These are phyloP conservation scores for Heliconius eleuchia DNA, from an alignment of 1,140 invertebrate genomes.

Conservation along the genomic window DNA sequence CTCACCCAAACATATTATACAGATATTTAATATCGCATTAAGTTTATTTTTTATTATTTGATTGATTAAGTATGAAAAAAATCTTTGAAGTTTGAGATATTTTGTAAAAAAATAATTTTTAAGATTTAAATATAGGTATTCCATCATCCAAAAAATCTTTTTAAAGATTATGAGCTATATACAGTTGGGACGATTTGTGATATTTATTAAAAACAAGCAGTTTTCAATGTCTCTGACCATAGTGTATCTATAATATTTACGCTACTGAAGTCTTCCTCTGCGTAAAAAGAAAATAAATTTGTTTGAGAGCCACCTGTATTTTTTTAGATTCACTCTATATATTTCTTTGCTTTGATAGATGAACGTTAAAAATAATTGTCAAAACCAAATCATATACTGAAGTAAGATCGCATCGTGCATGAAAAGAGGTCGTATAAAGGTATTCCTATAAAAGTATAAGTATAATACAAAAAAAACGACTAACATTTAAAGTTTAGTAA, in stretches of 20 bases:
- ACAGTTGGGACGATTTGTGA: no score
- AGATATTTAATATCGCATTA: not conserved
- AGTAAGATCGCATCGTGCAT: not conserved
- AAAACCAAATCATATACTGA: not conserved
- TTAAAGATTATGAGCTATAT: not conserved
- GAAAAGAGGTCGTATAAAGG: not conserved
- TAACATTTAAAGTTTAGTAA: not conserved
- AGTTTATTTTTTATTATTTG: not conserved
- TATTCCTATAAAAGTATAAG: not conserved
- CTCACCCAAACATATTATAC: slow-evolving; percentile 5
- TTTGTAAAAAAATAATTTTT: not conserved
- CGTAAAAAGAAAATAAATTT: no score
- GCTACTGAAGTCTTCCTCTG: no score
- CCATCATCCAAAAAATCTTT: not conserved
- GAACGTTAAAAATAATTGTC: no score
- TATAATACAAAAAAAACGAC: not conserved
- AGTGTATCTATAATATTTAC: no score
- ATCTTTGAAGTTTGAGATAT: not conserved
- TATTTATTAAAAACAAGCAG: no score
- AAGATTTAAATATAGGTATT: not conserved
- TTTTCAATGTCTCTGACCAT: no score
- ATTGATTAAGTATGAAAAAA: no score
- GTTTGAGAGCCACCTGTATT: no score
- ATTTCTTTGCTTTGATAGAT: no score
- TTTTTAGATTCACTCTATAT: no score